Conservation (phyloP, 2,888 invertebrate genomes). For the Barypeithes pellucidus region DNA sequence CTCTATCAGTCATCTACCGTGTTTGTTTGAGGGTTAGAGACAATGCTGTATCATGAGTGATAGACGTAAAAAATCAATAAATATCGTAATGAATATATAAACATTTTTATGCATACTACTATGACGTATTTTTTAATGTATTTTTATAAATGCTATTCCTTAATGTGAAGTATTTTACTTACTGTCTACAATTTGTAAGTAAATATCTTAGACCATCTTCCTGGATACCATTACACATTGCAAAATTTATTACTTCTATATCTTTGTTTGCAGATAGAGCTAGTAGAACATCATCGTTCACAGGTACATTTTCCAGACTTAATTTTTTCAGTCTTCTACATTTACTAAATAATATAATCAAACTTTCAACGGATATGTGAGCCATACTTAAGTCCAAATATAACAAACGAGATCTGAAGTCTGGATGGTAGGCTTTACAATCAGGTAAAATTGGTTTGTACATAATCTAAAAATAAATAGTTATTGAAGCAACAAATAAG, state of each 20-base stretch:
- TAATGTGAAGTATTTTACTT: slow-evolving; percentile 58
- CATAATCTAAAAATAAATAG: slow-evolving; percentile 66
- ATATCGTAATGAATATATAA: too few species aligned
- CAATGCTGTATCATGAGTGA: too few species aligned
- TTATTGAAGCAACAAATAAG: slow-evolving; percentile 11
- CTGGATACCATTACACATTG: slow-evolving; percentile 85
- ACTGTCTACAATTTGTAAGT: slow-evolving; percentile 76
- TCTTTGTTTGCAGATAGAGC: slow-evolving; percentile 79
- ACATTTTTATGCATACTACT: too few species aligned
- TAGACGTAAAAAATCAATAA: too few species aligned
- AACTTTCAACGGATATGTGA: slow-evolving; percentile 74
- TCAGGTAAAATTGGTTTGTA: slow-evolving; percentile 73
- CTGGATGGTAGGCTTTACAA: slow-evolving; percentile 66
- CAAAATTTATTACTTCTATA: slow-evolving; percentile 87
- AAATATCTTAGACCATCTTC: slow-evolving; percentile 77
- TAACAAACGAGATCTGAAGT: slow-evolving; percentile 78
- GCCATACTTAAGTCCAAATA: slow-evolving; percentile 91
- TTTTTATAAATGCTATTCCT: too few species aligned
- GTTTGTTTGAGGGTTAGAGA: too few species aligned
- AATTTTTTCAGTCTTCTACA: slow-evolving; percentile 85
- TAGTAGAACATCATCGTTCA: slow-evolving; percentile 78
- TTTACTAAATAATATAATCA: slow-evolving; percentile 76
- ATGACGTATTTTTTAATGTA: too few species aligned
- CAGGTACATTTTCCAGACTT: slow-evolving; percentile 85
- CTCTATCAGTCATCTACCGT: too few species aligned